These are phyloP conservation scores for Eira barbara DNA, from an alignment of 2,113 vertebrate species.

Conservation along the genomic window DNA sequence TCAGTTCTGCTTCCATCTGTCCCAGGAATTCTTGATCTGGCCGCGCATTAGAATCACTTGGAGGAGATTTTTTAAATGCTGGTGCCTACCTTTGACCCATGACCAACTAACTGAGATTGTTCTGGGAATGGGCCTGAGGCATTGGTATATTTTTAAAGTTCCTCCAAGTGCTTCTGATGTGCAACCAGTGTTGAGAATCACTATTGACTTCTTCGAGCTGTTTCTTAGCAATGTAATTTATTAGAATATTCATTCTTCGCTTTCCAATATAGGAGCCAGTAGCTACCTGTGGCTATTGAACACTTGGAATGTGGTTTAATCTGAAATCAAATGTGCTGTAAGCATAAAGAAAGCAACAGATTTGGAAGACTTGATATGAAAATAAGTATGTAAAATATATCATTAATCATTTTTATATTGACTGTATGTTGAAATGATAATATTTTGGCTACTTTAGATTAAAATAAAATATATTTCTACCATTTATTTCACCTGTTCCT, in stretches of 20 bases:
- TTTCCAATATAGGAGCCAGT: not conserved
- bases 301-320: not conserved
- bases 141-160: not conserved
- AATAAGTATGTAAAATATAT: not conserved
- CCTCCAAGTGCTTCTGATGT: not conserved
- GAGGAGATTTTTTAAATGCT: not conserved
- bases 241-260: not conserved
- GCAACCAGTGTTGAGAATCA: too few relatives aligned
- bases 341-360: not conserved
- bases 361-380: not conserved
- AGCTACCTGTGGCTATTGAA: not conserved
- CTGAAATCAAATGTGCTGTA: not conserved
- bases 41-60: not conserved
- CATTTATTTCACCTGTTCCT: not conserved
- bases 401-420: not conserved
- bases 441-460: not conserved
- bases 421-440: not conserved
- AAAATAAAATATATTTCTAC: not conserved
- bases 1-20: not conserved
- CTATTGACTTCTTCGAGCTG: not conserved
- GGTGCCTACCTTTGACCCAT: not conserved
- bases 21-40: not conserved
- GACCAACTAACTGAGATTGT: not conserved
- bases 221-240: not conserved
- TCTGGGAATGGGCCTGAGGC: not conserved